Percentiles rank a stretch among this genome's conserved stretches.
Conservation (phyloP, 2,888 invertebrate genomes). For the Monopis laevigella region DNA sequence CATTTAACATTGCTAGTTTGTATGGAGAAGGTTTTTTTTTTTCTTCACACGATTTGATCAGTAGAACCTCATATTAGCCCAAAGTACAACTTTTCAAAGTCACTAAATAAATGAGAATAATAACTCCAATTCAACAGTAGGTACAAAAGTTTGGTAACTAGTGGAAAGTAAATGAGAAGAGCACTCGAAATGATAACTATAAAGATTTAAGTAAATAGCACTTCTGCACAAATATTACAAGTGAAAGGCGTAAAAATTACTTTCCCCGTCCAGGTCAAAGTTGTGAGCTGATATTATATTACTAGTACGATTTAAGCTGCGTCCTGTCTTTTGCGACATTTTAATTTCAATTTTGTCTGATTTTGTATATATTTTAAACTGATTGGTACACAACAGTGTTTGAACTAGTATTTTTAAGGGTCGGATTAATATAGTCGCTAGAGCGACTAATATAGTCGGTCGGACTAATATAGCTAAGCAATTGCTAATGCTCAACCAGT, state of each 20-base stretch:
- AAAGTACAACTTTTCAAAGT: background rate
- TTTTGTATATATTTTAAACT: too few relatives aligned
- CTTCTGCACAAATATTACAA: background rate
- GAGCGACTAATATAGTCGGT: too few relatives aligned
- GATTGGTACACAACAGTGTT: too few relatives aligned
- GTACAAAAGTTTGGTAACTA: background rate
- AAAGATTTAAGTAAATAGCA: constrained; percentile 1
- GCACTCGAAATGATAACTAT: background rate
- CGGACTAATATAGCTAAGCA: too few relatives aligned
- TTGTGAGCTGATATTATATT: background rate
- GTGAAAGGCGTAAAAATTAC: constrained; percentile 2
- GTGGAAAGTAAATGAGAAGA: constrained; percentile 1
- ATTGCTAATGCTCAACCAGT: too few relatives aligned
- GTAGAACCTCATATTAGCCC: too few relatives aligned
- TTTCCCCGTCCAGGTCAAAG: background rate
- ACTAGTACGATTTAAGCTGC: background rate
- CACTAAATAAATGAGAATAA: background rate
- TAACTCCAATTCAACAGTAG: background rate
- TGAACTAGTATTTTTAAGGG: too few relatives aligned
- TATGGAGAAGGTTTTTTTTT: too few relatives aligned
- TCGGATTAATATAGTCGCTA: too few relatives aligned
- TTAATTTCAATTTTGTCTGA: too few relatives aligned
- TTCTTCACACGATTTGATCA: too few relatives aligned
- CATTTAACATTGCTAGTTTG: too few relatives aligned
- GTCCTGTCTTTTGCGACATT: background rate